Evolutionary conservation across 2,113 vertebrate genomes (phyloP), one percentile per base, ranked within the genome.

Genomic region (Erpornis zantholeuca): DNA sequence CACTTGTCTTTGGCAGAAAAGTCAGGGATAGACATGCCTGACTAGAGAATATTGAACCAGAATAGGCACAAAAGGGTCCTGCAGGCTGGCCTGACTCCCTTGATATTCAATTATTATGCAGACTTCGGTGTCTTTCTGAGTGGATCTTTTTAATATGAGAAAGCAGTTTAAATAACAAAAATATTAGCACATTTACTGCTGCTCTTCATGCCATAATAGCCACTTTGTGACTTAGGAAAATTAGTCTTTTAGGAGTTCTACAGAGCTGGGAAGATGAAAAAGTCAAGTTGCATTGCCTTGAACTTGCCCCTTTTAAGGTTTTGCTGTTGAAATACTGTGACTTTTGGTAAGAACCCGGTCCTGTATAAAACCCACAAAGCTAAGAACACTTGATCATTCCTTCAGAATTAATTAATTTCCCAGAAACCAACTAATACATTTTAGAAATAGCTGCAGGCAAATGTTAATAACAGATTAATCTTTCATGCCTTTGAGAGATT

Each of bases 361-460:
- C 69, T 80, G 63, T 42, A 38, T 64, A 80, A 92, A 96, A 91
- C 4, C 27, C 83, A 87, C 82, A 90, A 79, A 80, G 57, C 53
- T 86, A 92, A 38, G 63, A 97, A 94, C 66, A 65, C 63, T 88
- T 92, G 59, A 86, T 90, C 61, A 84, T 90, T 91, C 76, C 92
- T 96, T 94, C 72, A 85, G 89, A 88, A 96, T 96, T 92, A 94
- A 96, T 96, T 96, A 93, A 94, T 94, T 95, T 97, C 72, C 77
- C 80, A 92, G 89, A 95, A 97, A 92, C 33, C 63, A 92, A 92
- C 27, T 50, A 92, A 94, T 66, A 49, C 57, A 54, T 92, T 96
- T 96, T 87, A 88, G 90, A 96, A 95, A 94, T 65, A 86, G 82
- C 91, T 92, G 54, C 71, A 95, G 91, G 82, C 87, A 95, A 96